These are phyloP conservation scores for Saccopteryx leptura DNA, from an alignment of 2,113 vertebrate species.

Conservation along the genomic window DNA sequence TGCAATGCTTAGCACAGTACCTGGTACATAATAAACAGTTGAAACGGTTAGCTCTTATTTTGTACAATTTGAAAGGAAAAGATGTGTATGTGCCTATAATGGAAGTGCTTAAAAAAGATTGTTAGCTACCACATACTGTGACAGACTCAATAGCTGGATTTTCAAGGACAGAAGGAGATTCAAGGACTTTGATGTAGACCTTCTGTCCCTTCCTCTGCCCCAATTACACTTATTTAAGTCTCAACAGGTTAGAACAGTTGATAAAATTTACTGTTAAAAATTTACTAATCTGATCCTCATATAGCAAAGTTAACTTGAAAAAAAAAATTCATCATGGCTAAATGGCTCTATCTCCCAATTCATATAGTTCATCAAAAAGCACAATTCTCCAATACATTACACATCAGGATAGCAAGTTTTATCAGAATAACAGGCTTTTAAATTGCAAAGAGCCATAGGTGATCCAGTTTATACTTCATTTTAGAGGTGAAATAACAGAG, in stretches of 20 bases:
- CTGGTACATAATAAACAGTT: neutral
- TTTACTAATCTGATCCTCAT: neutral
- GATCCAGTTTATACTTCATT: neutral
- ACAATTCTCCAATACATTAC: constrained; percentile 8
- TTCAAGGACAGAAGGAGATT: neutral
- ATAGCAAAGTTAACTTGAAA: constrained; percentile 6
- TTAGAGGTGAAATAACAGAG: constrained; percentile 7
- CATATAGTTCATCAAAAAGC: constrained; percentile 54
- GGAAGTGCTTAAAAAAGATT: neutral
- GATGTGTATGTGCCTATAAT: neutral
- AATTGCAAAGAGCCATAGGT: constrained; percentile 5
- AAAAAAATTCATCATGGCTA: constrained; percentile 36
- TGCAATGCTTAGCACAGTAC: neutral
- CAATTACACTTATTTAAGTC: neutral
- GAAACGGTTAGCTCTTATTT: constrained; percentile 30
- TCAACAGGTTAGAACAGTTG: neutral
- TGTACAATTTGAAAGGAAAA: constrained; percentile 52
- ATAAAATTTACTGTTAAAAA: neutral
- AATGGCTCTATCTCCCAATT: constrained; percentile 12
- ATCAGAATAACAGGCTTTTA: constrained; percentile 8
- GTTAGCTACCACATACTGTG: neutral
- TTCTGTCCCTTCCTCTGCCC: neutral
- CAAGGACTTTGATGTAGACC: neutral
- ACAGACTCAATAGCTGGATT: neutral
- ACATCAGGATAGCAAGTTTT: neutral